Percentiles rank a stretch among this genome's conserved stretches.
phyloP scores from a whole-genome alignment of 23 tunicate genomes.

The Halocynthia roretzi region DNA sequence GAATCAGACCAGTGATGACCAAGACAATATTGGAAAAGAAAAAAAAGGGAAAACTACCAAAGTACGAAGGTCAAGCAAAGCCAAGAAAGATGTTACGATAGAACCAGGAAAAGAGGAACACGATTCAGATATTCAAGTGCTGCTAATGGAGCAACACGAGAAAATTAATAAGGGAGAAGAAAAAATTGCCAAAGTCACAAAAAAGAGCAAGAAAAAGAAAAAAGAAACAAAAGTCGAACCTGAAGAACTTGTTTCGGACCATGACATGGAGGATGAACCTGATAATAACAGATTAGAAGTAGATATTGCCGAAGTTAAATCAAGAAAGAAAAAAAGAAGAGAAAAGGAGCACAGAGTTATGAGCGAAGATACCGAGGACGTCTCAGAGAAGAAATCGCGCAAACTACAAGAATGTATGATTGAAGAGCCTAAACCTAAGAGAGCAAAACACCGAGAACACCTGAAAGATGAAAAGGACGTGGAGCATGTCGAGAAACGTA shows the following conservation, averaged over 20 bases:
- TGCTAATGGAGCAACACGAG: background rate
- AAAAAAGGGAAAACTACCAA: background rate
- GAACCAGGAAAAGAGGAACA: background rate
- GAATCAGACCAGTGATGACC: too few species aligned
- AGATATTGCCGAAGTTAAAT: background rate
- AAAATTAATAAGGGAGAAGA: constrained; percentile 9
- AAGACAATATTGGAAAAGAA: background rate
- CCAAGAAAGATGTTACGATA: background rate
- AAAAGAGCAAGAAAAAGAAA: constrained; percentile 2
- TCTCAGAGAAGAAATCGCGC: background rate
- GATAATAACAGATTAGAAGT: background rate
- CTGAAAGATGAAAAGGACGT: too few species aligned
- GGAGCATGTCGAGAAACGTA: too few species aligned
- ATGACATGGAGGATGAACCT: background rate
- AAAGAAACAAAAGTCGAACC: background rate
- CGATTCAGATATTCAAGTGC: background rate
- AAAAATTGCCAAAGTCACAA: background rate
- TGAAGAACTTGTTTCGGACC: background rate
- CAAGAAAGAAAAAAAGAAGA: constrained; percentile 3
- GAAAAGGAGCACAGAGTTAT: background rate
- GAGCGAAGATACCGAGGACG: background rate
- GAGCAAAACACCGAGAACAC: too few species aligned
- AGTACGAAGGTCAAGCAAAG: background rate
- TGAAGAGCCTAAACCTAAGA: background rate
- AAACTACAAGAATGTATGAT: background rate